Evolutionary conservation across 1,140 invertebrate genomes (phyloP), one percentile per base, ranked within the genome.

Genomic region (Megalopta genalis): DNA sequence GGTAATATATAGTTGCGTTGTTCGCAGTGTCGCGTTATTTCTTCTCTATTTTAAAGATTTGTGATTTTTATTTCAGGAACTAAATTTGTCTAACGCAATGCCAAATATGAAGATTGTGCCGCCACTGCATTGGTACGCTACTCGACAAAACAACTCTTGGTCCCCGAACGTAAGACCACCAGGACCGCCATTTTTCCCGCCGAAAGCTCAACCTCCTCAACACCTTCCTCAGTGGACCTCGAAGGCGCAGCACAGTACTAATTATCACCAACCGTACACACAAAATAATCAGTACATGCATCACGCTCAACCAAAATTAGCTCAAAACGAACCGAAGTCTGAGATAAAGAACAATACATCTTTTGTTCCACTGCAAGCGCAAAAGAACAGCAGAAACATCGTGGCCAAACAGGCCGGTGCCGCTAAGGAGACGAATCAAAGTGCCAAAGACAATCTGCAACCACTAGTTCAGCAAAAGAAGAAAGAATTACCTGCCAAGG

Each of bases 331-430:
- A 72, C 37, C 80, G 10, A 77, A 86, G 84, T 86, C 67, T 86
- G 91, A 93, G 85, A 88, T 81, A 3, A 90, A 84, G 10, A 87
- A 88, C 10, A 86, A 39, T 39, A 88, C 89, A 5, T 81, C 92
- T 0, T 93, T 93, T 21, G 92, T 93, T 18, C 93, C 93, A 0
- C 83, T 93, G 12, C 93, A 93, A 80, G 93, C 92, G 10, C 92
- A 93, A 42, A 93, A 93, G 37, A 92, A 92, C 69, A 91, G 88
- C 18, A 87, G 91, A 63, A 87, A 85, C n/a, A 70, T 71, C 14
- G 85, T 78, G 52, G n/a, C 69, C 6, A 86, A 82, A 39, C 65
- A 88, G 59, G 57, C 60, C 46, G 21, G 7, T 4, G 42, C 2
- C n/a, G 25, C 32, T 4, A 79, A 69, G 2, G 74, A 81, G 37